Conservation (phyloP, 2,888 invertebrate genomes). For the Glomeris marginata region DNA sequence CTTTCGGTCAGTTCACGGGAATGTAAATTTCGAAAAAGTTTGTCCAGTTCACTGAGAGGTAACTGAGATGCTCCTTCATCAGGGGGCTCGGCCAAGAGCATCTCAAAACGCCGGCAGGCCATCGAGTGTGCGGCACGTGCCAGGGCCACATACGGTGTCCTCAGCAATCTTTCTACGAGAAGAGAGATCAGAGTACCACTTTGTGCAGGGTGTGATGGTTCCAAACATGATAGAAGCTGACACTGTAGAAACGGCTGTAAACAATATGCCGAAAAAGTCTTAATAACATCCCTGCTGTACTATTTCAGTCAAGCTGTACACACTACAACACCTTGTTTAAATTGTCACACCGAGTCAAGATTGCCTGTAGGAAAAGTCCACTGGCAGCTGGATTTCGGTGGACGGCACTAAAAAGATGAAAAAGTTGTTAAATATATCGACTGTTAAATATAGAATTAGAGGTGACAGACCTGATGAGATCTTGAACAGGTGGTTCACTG, state of each 20-base stretch:
- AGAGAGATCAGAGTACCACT: conserved; percentile 52
- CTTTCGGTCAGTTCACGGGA: conserved; percentile 36
- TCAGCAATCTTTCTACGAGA: conserved; percentile 46
- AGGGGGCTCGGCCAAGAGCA: conserved; percentile 43
- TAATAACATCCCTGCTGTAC: too few relatives aligned
- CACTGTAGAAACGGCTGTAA: conserved; percentile 37
- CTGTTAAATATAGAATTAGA: not conserved
- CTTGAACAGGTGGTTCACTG: conserved; percentile 48
- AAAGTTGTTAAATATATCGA: not conserved
- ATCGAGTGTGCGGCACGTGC: conserved; percentile 53
- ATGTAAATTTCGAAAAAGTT: conserved; percentile 44
- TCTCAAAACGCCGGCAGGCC: conserved; percentile 48
- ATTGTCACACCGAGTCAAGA: conserved; percentile 44
- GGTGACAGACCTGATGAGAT: conserved; percentile 36
- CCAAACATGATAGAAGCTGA: conserved; percentile 50
- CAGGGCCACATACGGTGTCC: conserved; percentile 49
- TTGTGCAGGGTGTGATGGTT: conserved; percentile 45
- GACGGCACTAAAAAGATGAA: conserved; percentile 33
- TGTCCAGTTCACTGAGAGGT: conserved; percentile 49
- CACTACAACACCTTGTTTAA: conserved; percentile 2
- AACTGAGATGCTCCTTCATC: conserved; percentile 45
- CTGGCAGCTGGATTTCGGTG: conserved; percentile 50
- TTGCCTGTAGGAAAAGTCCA: conserved; percentile 52
- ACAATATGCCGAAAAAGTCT: too few relatives aligned
- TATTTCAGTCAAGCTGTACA: not conserved